Evolutionary conservation across 2,888 invertebrate genomes (phyloP).

Genomic region (Epinotia ramella): DNA sequence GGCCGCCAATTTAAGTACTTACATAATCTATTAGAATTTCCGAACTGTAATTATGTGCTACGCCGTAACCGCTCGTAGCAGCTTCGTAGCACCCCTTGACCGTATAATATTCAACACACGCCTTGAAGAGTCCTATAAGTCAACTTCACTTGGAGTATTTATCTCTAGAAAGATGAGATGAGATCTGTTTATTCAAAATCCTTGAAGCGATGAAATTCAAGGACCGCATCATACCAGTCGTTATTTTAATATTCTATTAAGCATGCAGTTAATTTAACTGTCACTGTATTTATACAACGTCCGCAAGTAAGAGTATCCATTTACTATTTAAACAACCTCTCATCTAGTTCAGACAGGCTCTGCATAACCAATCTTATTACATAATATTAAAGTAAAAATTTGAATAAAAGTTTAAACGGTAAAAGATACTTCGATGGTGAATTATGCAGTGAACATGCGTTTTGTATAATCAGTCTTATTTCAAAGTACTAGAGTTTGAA

Average conservation of each 20-base stretch:
- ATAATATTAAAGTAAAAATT: neutral
- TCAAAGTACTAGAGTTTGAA: neutral
- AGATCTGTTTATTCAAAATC: no score
- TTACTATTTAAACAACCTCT: neutral
- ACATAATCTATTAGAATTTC: no score
- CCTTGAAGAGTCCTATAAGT: no score
- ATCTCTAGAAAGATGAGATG: no score
- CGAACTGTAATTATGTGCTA: no score
- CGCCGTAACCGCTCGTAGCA: no score
- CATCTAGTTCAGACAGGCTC: neutral
- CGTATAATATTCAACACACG: no score
- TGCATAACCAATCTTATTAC: neutral
- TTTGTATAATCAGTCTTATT: neutral
- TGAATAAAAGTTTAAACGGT: neutral
- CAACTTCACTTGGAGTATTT: no score
- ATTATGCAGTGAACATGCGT: neutral
- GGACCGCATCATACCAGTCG: neutral
- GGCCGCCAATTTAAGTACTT: no score
- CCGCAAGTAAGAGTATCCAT: neutral
- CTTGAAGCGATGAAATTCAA: neutral
- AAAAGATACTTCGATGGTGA: neutral
- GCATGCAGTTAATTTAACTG: neutral
- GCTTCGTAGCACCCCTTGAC: no score
- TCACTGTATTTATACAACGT: neutral
- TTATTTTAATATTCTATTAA: neutral